Evolutionary conservation across 2,113 vertebrate genomes (phyloP).

Genomic region (Amphilophus citrinellus): DNA sequence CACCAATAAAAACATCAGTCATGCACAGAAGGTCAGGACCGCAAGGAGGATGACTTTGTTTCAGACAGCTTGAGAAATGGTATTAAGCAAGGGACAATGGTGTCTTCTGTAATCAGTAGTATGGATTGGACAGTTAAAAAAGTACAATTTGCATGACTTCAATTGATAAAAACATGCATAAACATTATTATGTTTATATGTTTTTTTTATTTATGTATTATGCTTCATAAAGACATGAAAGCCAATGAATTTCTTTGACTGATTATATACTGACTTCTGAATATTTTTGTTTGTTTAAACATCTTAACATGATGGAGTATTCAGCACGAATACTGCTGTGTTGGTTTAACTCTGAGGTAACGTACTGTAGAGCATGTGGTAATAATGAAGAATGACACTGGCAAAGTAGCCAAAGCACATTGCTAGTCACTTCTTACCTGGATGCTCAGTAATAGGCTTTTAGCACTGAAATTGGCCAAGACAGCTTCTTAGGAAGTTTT

Average conservation of each 20-base stretch:
- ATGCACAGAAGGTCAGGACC: constrained; percentile 61
- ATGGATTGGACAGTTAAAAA: neutral
- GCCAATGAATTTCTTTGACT: too few relatives aligned
- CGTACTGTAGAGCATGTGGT: neutral
- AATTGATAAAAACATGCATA: neutral
- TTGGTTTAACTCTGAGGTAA: neutral
- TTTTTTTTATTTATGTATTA: neutral
- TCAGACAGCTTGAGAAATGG: constrained; percentile 1
- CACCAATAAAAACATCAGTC: constrained; percentile 77
- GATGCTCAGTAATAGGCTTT: neutral
- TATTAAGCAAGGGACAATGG: neutral
- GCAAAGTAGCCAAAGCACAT: neutral
- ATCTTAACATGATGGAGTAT: neutral
- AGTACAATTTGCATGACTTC: neutral
- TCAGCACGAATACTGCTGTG: neutral
- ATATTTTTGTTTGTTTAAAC: neutral
- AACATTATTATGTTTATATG: neutral
- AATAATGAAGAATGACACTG: neutral
- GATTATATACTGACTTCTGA: neutral
- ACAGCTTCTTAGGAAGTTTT: too few relatives aligned
- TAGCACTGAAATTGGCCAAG: neutral
- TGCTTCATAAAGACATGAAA: too few relatives aligned
- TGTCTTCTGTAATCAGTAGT: neutral
- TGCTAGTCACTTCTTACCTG: neutral
- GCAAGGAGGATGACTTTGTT: constrained; percentile 28